Conservation (phyloP, 30 jellyfish, hydroid and myxozoan genomes). For the Hydractinia symbiolongicarpus region DNA sequence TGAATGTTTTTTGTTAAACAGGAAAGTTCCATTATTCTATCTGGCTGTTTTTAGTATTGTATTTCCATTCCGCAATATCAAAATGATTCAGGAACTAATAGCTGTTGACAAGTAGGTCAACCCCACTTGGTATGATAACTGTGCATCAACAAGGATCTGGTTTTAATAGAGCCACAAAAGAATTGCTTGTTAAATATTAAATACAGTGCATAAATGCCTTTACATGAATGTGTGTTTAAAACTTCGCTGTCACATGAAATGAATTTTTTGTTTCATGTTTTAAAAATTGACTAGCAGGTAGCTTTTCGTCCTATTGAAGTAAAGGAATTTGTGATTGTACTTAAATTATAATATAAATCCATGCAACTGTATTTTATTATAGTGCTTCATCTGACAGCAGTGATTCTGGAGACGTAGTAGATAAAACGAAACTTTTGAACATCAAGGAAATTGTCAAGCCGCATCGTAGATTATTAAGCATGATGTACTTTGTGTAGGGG, state of each 20-base stretch:
- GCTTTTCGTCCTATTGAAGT: background rate
- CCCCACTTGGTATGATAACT: too few relatives aligned
- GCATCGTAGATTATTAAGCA: slow-evolving; percentile 24
- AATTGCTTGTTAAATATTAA: too few relatives aligned
- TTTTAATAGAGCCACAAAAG: too few relatives aligned
- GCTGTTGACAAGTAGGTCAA: too few relatives aligned
- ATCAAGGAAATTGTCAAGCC: slow-evolving; percentile 22
- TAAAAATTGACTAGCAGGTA: background rate
- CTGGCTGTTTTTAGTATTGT: too few relatives aligned
- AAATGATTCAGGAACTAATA: too few relatives aligned
- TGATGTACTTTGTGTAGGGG: slow-evolving; percentile 28
- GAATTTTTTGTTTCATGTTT: background rate
- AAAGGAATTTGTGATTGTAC: background rate
- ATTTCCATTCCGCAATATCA: too few relatives aligned
- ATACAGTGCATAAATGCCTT: background rate
- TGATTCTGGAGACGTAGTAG: slow-evolving; percentile 13
- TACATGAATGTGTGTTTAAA: background rate
- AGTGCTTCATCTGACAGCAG: slow-evolving; percentile 25
- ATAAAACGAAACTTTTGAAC: background rate
- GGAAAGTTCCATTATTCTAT: too few relatives aligned
- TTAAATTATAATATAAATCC: background rate
- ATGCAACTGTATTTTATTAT: background rate
- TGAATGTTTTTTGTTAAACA: too few relatives aligned
- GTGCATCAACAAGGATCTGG: too few relatives aligned
- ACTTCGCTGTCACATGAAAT: background rate